Evolutionary conservation across 2,113 vertebrate species (phyloP).

Genomic region (Lanius collurio): DNA sequence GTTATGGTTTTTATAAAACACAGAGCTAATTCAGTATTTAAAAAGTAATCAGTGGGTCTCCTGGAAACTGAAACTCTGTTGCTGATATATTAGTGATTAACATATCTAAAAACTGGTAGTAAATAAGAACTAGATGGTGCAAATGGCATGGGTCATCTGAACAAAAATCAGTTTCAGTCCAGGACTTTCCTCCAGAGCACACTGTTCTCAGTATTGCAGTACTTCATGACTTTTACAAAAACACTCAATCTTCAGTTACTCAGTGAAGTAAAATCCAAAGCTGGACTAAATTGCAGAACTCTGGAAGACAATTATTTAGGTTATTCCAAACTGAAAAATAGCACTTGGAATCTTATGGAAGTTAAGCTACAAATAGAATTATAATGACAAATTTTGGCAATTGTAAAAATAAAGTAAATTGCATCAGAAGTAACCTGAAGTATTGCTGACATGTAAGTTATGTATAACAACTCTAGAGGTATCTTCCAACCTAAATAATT

Average conservation of each 20-base stretch:
- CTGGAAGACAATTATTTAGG: background rate
- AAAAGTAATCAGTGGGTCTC: background rate
- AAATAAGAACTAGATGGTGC: background rate
- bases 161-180: background rate
- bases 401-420: background rate
- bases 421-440: background rate
- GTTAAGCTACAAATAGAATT: background rate
- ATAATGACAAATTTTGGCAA: background rate
- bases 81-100: background rate
- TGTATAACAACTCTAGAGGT: background rate
- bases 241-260: background rate
- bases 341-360: background rate
- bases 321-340: background rate
- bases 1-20: background rate
- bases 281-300: background rate
- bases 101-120: background rate
- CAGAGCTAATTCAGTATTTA: background rate
- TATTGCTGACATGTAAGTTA: background rate
- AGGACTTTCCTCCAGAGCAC: background rate
- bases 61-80: background rate
- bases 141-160: background rate
- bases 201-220: background rate
- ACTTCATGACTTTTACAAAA: background rate
- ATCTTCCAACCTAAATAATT: background rate
- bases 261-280: background rate